Percentiles rank a stretch among this genome's conserved stretches.
Evolutionary conservation across 1,140 invertebrate genomes (phyloP).

Genomic region (Sycophaga agraensis): DNA sequence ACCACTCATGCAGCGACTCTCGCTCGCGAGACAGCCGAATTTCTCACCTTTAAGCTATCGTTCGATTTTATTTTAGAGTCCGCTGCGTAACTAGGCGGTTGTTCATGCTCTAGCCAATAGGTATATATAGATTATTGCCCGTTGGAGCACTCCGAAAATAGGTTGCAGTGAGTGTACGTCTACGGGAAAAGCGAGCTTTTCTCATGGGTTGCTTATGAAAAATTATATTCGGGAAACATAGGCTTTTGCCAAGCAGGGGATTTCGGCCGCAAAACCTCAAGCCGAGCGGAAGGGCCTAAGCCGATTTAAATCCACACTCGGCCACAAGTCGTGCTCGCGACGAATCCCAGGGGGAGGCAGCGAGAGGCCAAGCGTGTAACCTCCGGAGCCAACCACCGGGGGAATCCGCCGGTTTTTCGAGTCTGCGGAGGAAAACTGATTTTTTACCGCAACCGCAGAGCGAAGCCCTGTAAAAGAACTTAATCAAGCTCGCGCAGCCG

Average conservation of each 20-base stretch:
- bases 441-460: constrained; percentile 29
- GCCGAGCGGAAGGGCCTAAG: background rate
- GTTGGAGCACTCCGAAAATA: too few relatives aligned
- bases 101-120: too few relatives aligned
- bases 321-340: background rate
- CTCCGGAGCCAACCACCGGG: constrained; percentile 23
- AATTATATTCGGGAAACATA: too few relatives aligned
- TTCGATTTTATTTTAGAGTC: too few relatives aligned
- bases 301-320: constrained; percentile 22
- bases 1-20: background rate
- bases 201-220: too few relatives aligned
- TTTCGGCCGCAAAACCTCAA: constrained; percentile 22
- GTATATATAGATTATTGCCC: too few relatives aligned
- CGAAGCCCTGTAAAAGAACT: constrained; percentile 19
- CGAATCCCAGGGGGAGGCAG: constrained; percentile 11
- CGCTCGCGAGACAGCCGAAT: background rate
- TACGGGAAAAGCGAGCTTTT: too few relatives aligned
- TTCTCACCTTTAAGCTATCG: too few relatives aligned
- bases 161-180: too few relatives aligned
- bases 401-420: constrained; percentile 26
- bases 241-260: too few relatives aligned
- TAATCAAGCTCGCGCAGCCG: constrained; percentile 24
- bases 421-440: constrained; percentile 16
- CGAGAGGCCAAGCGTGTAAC: too few relatives aligned
- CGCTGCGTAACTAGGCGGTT: too few relatives aligned